Percentiles rank a stretch among this genome's conserved stretches.
Conservation (phyloP, 2,113 vertebrate genomes). For the Pogonocichla stellata region DNA sequence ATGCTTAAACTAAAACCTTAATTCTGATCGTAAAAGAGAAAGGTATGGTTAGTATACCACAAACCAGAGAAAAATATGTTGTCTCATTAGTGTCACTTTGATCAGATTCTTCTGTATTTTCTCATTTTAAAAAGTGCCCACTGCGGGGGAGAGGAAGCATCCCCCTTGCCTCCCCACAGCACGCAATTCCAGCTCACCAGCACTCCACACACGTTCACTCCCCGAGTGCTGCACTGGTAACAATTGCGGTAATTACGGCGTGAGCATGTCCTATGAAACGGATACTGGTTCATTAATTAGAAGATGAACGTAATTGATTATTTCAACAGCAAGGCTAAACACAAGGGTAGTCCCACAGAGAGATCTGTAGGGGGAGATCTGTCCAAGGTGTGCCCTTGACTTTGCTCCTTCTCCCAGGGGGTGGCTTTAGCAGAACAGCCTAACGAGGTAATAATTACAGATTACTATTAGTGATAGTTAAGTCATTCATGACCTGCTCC, state of each 20-base stretch:
- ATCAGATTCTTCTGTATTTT: neutral
- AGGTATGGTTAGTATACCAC: neutral
- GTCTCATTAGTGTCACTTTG: neutral
- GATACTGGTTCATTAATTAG: constrained; percentile 57
- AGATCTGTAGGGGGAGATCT: neutral
- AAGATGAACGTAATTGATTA: constrained; percentile 56
- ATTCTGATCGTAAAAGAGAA: neutral
- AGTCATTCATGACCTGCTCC: constrained; percentile 1
- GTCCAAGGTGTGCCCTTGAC: constrained; percentile 38
- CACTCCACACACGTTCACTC: neutral
- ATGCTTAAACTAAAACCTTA: neutral
- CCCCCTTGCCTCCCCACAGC: neutral
- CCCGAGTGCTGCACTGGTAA: neutral
- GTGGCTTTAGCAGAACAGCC: neutral
- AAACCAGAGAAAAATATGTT: neutral
- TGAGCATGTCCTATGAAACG: constrained; percentile 23
- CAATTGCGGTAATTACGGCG: neutral
- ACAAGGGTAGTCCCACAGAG: constrained; percentile 2
- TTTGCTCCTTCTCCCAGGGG: neutral
- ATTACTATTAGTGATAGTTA: neutral
- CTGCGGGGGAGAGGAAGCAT: neutral
- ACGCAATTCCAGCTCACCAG: neutral
- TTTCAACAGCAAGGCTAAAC: constrained; percentile 47
- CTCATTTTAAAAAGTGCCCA: neutral
- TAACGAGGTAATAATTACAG: constrained; percentile 30